A percentile compares a stretch with the other conserved stretches of the same genome.
These are phyloP conservation scores for Leptinotarsa texana DNA, from an alignment of 1,140 invertebrate genomes.

Conservation along the genomic window DNA sequence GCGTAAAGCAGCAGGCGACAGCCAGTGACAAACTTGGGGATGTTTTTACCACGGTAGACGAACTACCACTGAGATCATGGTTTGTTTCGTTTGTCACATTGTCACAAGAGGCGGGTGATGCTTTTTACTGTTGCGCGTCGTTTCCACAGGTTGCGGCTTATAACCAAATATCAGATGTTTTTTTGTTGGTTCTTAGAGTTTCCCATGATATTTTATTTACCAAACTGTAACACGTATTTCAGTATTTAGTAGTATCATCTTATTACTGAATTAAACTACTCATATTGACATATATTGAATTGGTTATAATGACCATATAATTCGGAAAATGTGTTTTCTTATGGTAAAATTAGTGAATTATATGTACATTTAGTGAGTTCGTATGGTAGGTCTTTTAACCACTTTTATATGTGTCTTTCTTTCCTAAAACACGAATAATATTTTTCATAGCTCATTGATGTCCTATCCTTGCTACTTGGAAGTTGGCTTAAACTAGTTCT, in stretches of 20 bases:
- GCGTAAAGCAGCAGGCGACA: constrained; percentile 25
- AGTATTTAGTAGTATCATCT: neutral
- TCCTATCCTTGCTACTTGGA: too few species aligned
- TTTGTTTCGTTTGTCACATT: constrained; percentile 49
- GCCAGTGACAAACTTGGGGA: constrained; percentile 25
- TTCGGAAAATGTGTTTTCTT: neutral
- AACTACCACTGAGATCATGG: constrained; percentile 46
- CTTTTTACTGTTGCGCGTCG: constrained; percentile 48
- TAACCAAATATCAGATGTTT: neutral
- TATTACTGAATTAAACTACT: too few species aligned
- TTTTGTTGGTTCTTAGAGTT: neutral
- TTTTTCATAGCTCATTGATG: too few species aligned
- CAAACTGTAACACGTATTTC: neutral
- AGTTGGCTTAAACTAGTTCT: too few species aligned
- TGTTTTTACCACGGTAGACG: constrained; percentile 40
- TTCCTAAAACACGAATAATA: too few species aligned
- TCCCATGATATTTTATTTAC: too few species aligned
- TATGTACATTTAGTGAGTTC: too few species aligned
- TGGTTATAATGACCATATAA: too few species aligned
- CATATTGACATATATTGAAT: neutral
- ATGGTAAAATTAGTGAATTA: too few species aligned
- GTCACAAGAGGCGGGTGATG: constrained; percentile 52
- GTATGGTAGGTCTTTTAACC: neutral
- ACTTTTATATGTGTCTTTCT: too few species aligned
- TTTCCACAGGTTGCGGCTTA: neutral